Evolutionary conservation across 2,113 vertebrate genomes (phyloP).

Genomic region (Chelonoidis abingdonii): DNA sequence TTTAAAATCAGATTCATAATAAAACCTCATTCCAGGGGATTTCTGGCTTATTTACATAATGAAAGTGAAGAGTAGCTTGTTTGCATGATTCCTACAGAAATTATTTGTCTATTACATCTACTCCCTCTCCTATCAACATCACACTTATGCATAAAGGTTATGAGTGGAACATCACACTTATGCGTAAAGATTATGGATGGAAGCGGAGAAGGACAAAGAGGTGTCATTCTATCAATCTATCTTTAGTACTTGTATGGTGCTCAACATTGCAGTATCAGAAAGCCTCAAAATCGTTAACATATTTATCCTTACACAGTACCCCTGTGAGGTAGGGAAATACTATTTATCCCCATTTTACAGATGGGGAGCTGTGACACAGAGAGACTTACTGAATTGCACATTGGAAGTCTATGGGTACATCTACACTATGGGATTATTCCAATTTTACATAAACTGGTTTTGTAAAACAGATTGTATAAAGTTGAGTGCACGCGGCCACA

Average conservation of each 20-base stretch:
- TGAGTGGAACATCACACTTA: neutral
- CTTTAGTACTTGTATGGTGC: neutral
- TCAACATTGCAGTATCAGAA: neutral
- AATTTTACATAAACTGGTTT: too few species aligned
- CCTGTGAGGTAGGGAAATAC: neutral
- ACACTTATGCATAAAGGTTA: neutral
- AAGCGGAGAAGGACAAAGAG: neutral
- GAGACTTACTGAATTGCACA: neutral
- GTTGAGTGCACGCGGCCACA: too few species aligned
- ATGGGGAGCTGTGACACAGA: accelerated
- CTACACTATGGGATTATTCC: too few species aligned
- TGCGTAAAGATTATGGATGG: accelerated
- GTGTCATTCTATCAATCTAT: neutral
- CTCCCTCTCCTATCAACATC: neutral
- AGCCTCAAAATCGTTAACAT: neutral
- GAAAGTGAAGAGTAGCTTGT: neutral
- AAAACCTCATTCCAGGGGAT: conserved; percentile 19
- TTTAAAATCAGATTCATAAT: conserved; percentile 69
- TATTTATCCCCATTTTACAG: neutral
- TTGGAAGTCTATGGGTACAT: accelerated
- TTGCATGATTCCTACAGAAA: conserved; percentile 15
- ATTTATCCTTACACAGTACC: neutral
- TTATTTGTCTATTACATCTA: neutral
- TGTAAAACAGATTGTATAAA: too few species aligned
- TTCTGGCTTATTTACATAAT: conserved; percentile 48